Percentiles rank a stretch among this genome's conserved stretches.
These are phyloP conservation scores for Proteles cristata DNA, from an alignment of 2,113 vertebrate species.

Conservation along the genomic window DNA sequence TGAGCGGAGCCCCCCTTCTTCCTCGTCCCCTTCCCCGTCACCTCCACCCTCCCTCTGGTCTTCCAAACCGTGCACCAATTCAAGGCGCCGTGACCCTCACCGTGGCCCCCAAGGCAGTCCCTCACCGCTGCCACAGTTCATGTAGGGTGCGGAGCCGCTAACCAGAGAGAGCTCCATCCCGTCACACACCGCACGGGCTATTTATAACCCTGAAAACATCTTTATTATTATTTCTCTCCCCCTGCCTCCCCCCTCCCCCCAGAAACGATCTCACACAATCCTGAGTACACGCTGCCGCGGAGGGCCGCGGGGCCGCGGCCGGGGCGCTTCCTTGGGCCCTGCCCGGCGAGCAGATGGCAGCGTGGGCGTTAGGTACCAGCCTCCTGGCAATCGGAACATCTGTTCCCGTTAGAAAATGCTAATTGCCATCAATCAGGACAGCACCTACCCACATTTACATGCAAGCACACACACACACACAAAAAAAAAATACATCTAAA, in stretches of 20 bases:
- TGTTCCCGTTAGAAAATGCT: constrained; percentile 96
- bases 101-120: neutral
- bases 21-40: neutral
- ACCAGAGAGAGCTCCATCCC: constrained; percentile 78
- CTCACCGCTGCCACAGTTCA: neutral
- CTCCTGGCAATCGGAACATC: constrained; percentile 95
- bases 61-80: neutral
- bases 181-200: constrained; percentile 79
- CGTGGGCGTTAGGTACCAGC: constrained; percentile 93
- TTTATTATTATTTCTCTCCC: constrained; percentile 83
- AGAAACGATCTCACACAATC: constrained; percentile 48
- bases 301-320: constrained; percentile 75
- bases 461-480: constrained; percentile 81
- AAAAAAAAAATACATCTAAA: constrained; percentile 88
- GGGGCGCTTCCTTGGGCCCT: constrained; percentile 83
- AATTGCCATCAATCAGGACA: constrained; percentile 96
- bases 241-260: neutral
- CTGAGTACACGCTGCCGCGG: constrained; percentile 55
- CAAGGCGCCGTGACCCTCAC: fast-evolving
- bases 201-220: constrained; percentile 85
- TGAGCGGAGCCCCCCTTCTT: neutral
- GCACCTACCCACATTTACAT: constrained; percentile 93
- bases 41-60: neutral
- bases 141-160: constrained; percentile 50
- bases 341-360: constrained; percentile 92